Base-by-base conservation (phyloP, 2,113 vertebrate genomes). In the Dicerorhinus sumatrensis region DNA sequence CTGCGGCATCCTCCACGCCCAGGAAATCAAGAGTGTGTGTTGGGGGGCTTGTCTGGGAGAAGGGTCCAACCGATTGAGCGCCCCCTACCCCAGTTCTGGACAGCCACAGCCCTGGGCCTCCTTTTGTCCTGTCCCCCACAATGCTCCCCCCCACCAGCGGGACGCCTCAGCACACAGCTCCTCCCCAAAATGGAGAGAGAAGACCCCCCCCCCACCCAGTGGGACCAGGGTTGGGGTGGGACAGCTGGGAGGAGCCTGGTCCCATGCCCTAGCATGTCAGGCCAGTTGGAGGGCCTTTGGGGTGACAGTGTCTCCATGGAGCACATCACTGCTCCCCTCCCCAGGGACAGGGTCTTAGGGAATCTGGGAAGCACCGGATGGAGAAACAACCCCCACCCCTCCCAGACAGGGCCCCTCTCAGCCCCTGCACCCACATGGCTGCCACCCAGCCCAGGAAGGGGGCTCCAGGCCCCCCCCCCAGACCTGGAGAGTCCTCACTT, bases 141-240 rank as follows among this genome's bases (percentile, higher is more conserved):
- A 39, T 42, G 42, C 42, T 5, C 42, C 39, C 5, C 70, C 56
- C 2, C n/a, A n/a, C 21, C n/a, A 16, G 12, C 42, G 63, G 39
- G 39, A 8, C 14, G 31, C 20, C 39, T 63, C 42, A 29, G 33
- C 48, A 7, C 31, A 25, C 20, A 23, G 14, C 16, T 13, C 27
- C 62, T 46, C 51, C 48, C 23, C 16, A 13, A 27, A 42, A 20
- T 12, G 31, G 0, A 18, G 13, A 23, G 8, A 1, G 2, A 1
- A 8, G 17, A 29, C 8, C 3, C 29, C 70, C 54, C 2, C 2
- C 18, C 84, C 1, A 16, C 65, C 17, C 31, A 54, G 79, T 9
- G 4, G 62, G 77, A 13, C 39, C 6, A 7, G 42, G 62, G 33
- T 8, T 51, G 51, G 54, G 18, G 8, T 76, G 42, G 14, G n/a